Base-by-base conservation (phyloP, 64 coral and sea anemone genomes). In the Dendronephthya gigantea region DNA sequence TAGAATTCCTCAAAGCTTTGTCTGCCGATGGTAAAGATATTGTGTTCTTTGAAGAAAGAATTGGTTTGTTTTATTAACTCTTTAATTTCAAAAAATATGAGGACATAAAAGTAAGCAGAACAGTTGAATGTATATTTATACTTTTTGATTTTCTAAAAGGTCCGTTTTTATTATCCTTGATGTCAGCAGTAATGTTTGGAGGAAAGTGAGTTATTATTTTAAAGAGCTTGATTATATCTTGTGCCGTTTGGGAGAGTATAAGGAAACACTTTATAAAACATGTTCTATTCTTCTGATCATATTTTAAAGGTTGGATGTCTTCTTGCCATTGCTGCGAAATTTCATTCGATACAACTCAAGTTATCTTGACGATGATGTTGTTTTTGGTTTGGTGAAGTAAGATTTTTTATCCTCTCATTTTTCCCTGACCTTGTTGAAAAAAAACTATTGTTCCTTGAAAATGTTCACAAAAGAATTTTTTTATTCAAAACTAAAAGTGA, bases 301-400 rank as follows among this genome's bases (percentile, higher is more conserved):
- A 39, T 31, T 15, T 79, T 90, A 4, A 51, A 98, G 95, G 83
- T 91, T 91, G 30, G 90, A 89, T 48, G 22, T 91, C 65, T 93
- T 98, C 8, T 91, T 98, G 95, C 92, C 95, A 14, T 66, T 98
- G 9, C 81, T 98, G 2, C 91, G 90, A 41, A 98, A 98, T 88
- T 90, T 93, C 9, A 91, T 98, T 56, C 95, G 93, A 35, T 98
- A 98, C 58, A 93, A 98, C 82, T 90, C 92, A 35, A 98, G 95
- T 69, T 98, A 93, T 83, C 69, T 98, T 49, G 92, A 98, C 76
- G 95, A 98, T 65, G 86, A 93, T 58, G 49, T 93, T 47, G 84
- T 93, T 10, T 82, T 90, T 40, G 94, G 94, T 43, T 93, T 98
- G 82, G 90, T 98, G 11, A 97, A 87, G 94, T 96, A 70, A 86